Conservation (phyloP, 2,797 vertebrate species). For the Aratinga solstitialis region DNA sequence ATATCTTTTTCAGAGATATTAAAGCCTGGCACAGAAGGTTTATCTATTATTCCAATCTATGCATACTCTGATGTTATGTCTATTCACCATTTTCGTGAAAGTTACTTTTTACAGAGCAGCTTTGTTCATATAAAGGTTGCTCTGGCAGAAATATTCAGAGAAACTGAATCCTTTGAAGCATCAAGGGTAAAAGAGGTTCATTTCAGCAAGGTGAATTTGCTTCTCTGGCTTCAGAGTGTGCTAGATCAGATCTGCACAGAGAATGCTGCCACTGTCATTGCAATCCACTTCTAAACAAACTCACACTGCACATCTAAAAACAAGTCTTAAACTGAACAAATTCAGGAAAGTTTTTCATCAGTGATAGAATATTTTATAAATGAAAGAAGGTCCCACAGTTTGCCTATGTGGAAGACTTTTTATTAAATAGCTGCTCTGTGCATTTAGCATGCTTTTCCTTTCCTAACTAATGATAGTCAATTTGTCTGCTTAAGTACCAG, state of each 20-base stretch:
- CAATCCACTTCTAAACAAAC: neutral
- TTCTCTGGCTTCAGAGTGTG: neutral
- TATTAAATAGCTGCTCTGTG: neutral
- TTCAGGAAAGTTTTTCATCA: neutral
- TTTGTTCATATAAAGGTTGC: neutral
- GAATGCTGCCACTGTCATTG: neutral
- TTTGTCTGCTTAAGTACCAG: neutral
- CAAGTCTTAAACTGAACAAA: neutral
- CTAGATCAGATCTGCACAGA: neutral
- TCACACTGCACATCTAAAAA: neutral
- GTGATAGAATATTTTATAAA: neutral
- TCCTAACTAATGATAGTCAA: neutral
- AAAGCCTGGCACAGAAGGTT: neutral
- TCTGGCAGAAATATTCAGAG: neutral
- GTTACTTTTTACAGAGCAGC: neutral
- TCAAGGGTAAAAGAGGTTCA: neutral
- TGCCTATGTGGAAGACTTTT: neutral
- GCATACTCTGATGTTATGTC: neutral
- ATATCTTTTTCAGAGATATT: neutral
- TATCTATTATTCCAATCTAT: constrained; percentile 2
- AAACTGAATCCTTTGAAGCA: constrained; percentile 7
- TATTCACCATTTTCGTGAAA: neutral
- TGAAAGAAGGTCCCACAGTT: neutral
- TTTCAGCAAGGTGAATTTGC: constrained; percentile 2
- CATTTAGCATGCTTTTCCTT: neutral